Percentiles rank a stretch among this genome's conserved stretches.
Conservation (phyloP, 2,888 invertebrate species). For the Athalia rosae region DNA sequence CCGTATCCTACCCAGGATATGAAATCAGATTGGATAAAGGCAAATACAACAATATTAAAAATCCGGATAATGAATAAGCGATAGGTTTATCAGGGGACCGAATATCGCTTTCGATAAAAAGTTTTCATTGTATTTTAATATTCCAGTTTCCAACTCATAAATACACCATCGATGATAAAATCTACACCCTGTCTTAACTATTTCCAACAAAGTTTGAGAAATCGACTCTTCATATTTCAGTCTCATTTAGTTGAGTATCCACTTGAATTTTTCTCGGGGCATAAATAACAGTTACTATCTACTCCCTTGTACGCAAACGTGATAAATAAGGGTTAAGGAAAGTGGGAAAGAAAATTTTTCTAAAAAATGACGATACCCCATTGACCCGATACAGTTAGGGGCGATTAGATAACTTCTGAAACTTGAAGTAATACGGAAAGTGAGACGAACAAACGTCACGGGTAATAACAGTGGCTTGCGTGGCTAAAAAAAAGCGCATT, state of each 20-base stretch:
- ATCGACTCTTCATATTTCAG: background rate
- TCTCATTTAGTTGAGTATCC: background rate
- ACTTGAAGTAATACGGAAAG: too few relatives aligned
- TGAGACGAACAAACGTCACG: too few relatives aligned
- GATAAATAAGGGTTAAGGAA: background rate
- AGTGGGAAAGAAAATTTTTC: constrained; percentile 10
- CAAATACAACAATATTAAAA: background rate
- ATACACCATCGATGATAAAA: too few relatives aligned
- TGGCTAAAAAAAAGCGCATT: too few relatives aligned
- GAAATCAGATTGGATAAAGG: background rate
- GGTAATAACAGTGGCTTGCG: too few relatives aligned
- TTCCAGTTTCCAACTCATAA: too few relatives aligned
- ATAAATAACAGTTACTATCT: constrained; percentile 24
- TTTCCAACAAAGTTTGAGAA: background rate
- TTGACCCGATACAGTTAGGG: too few relatives aligned
- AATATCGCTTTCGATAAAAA: background rate
- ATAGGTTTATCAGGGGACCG: background rate
- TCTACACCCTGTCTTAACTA: too few relatives aligned
- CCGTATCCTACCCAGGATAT: background rate
- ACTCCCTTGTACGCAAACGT: background rate
- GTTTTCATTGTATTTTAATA: background rate
- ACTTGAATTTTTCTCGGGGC: background rate
- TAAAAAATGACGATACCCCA: too few relatives aligned
- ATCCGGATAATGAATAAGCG: background rate
- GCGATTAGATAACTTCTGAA: too few relatives aligned